These are phyloP conservation scores for Tretioscincus oriximinensis DNA, from an alignment of 2,113 vertebrate species.

Conservation along the genomic window DNA sequence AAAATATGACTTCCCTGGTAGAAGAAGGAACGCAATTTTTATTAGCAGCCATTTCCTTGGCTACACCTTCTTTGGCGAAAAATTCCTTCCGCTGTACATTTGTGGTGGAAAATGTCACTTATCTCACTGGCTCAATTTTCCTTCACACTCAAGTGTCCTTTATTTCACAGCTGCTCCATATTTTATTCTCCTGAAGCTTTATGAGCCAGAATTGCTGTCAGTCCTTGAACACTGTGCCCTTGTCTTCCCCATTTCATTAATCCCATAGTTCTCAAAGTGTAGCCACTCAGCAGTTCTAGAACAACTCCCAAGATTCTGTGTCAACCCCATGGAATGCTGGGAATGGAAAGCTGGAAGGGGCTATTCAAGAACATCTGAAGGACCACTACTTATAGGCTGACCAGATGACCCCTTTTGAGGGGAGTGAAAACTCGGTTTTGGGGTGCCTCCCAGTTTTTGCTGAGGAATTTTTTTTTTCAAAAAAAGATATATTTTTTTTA, in stretches of 20 bases:
- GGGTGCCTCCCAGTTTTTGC: too few species aligned
- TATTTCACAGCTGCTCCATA: too few species aligned
- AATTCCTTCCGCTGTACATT: neutral
- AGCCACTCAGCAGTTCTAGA: neutral
- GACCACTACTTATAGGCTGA: too few species aligned
- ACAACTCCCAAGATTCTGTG: neutral
- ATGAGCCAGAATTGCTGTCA: neutral
- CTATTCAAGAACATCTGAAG: too few species aligned
- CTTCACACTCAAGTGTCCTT: too few species aligned
- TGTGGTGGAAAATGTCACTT: neutral
- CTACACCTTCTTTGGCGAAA: neutral
- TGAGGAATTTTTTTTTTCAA: too few species aligned
- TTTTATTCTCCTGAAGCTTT: neutral
- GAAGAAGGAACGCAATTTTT: neutral
- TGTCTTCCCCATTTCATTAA: neutral
- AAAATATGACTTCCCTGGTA: neutral
- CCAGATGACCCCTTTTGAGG: too few species aligned
- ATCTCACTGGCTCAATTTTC: too few species aligned
- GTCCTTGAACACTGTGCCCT: neutral
- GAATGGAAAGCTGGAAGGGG: too few species aligned
- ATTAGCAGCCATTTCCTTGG: neutral
- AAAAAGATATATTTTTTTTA: too few species aligned
- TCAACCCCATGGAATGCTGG: too few species aligned
- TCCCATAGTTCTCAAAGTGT: neutral
- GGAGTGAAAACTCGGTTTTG: too few species aligned